Conservation (phyloP, 2,888 invertebrate species). For the Nymphalis c-album region DNA sequence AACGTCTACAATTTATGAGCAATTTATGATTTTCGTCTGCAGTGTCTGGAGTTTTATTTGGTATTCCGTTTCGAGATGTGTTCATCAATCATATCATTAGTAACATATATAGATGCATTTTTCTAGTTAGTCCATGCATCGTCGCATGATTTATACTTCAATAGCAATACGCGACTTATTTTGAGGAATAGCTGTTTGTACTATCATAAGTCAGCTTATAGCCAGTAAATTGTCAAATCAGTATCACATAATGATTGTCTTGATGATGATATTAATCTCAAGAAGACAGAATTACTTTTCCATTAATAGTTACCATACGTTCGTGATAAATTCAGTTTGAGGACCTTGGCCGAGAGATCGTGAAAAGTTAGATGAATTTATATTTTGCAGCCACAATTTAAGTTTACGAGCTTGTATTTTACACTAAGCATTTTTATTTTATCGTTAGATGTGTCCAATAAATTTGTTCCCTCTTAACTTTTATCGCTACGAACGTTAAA, state of each 20-base stretch:
- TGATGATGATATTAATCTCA: too few species aligned
- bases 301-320: background rate
- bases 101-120: background rate
- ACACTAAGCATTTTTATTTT: constrained; percentile 26
- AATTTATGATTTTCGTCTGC: constrained; percentile 24
- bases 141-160: too few species aligned
- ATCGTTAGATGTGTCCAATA: constrained; percentile 31
- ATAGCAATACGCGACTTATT: too few species aligned
- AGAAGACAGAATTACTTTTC: too few species aligned
- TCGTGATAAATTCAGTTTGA: constrained; percentile 7
- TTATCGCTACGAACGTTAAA: constrained; percentile 38
- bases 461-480: constrained; percentile 34
- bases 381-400: constrained; percentile 29
- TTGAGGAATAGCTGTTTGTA: too few species aligned
- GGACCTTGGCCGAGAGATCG: constrained; percentile 27
- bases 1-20: constrained; percentile 19
- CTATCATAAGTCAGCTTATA: too few species aligned
- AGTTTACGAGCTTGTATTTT: constrained; percentile 33
- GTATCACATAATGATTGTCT: too few species aligned
- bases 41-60: constrained; percentile 3
- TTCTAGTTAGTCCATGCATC: too few species aligned
- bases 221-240: too few species aligned
- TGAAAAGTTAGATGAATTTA: constrained; percentile 9
- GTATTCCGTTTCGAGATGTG: background rate
- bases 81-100: background rate